These are phyloP conservation scores for Archocentrus centrarchus DNA, from an alignment of 2,113 vertebrate species.

Conservation along the genomic window DNA sequence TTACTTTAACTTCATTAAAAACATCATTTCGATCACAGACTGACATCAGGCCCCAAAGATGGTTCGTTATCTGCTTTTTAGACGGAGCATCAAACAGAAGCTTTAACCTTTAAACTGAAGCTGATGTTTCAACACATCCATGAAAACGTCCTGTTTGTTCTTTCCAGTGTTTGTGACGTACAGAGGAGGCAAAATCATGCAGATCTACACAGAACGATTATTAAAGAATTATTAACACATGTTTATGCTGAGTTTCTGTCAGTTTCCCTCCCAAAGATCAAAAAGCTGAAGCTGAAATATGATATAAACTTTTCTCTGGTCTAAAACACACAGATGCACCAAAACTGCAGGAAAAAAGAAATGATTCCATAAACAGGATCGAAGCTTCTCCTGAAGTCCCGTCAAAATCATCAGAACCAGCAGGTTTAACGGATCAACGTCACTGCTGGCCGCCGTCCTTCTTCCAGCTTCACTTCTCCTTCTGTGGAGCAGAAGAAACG, in stretches of 20 bases:
- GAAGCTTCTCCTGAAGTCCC: neutral
- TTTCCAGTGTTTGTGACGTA: neutral
- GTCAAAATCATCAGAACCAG: neutral
- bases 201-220: neutral
- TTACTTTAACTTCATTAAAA: neutral
- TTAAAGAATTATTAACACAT: neutral
- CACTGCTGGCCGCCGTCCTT: neutral
- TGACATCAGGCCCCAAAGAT: neutral
- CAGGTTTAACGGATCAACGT: neutral
- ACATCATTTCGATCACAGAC: neutral
- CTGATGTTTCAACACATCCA: neutral
- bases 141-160: neutral
- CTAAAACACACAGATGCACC: neutral
- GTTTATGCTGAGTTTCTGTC: accelerated
- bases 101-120: neutral
- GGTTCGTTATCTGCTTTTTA: accelerated
- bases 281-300: accelerated
- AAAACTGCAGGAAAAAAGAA: neutral
- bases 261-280: neutral
- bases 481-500: conserved; percentile 48
- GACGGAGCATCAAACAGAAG: neutral
- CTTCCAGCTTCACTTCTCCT: conserved; percentile 67
- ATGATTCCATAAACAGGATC: neutral
- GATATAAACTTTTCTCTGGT: neutral
- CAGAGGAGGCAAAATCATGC: accelerated